phyloP scores from a whole-genome alignment of 2,888 invertebrate species.

The Philaethria dido region DNA sequence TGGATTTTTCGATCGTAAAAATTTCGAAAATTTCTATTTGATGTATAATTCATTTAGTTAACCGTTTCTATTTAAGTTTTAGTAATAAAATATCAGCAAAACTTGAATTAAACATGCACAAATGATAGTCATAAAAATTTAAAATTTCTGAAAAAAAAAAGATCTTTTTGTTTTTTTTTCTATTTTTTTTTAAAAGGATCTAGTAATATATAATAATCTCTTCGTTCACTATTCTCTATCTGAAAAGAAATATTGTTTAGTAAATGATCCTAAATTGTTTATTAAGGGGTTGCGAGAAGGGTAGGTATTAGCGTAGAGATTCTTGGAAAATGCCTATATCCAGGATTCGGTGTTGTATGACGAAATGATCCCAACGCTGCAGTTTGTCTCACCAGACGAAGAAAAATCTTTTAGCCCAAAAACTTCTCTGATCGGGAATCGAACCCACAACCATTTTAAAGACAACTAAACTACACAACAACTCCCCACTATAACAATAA shows the following conservation, averaged over 20 bases:
- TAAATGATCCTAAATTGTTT: too few species aligned
- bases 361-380: too few species aligned
- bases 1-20: neutral
- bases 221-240: too few species aligned
- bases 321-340: too few species aligned
- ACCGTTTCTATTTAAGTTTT: neutral
- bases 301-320: too few species aligned
- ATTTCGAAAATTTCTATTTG: conserved; percentile 3
- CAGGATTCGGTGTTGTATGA: neutral
- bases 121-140: neutral
- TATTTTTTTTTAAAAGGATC: too few species aligned
- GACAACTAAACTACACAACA: neutral
- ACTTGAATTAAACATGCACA: neutral
- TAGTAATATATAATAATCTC: too few species aligned
- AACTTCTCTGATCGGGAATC: neutral
- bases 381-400: too few species aligned
- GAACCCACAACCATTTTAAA: neutral
- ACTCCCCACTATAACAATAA: neutral
- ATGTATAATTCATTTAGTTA: neutral
- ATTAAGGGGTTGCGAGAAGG: too few species aligned
- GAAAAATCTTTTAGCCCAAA: too few species aligned
- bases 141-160: neutral
- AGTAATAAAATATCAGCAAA: neutral
- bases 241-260: too few species aligned
- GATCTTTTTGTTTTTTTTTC: neutral